phyloP scores from a whole-genome alignment of 2,797 vertebrate genomes.

The Brachyrhaphis roseni region DNA sequence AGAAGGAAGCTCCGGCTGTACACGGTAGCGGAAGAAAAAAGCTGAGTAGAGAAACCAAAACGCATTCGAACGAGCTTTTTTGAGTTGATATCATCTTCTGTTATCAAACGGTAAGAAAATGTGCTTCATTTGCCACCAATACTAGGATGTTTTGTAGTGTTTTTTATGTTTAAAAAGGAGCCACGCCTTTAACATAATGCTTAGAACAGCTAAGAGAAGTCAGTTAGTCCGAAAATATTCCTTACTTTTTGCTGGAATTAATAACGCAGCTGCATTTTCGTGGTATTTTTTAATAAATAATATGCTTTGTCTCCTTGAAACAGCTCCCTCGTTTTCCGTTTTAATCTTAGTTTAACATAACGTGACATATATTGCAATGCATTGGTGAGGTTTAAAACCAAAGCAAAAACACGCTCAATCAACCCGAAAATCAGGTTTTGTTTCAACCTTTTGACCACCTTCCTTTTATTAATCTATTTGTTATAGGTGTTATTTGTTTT shows the following conservation, averaged over 20 bases:
- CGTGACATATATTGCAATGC: constrained; percentile 11
- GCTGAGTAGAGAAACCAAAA: constrained; percentile 6
- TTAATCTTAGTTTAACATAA: background rate
- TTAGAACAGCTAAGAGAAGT: background rate
- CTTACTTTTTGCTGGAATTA: background rate
- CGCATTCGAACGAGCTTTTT: constrained; percentile 18
- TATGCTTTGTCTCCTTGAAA: background rate
- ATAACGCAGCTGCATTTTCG: background rate
- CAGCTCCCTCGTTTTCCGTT: constrained; percentile 3
- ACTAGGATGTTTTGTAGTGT: background rate
- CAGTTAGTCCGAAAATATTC: background rate
- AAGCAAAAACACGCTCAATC: background rate
- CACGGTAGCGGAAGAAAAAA: constrained; percentile 14
- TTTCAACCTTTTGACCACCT: background rate
- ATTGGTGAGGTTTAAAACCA: background rate
- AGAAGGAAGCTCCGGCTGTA: constrained; percentile 55
- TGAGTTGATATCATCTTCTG: constrained; percentile 40
- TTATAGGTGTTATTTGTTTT: constrained; percentile 57
- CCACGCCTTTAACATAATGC: constrained; percentile 52
- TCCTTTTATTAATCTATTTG: background rate
- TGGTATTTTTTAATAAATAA: background rate
- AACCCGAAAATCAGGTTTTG: too few relatives aligned
- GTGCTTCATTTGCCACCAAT: background rate
- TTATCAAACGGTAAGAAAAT: constrained; percentile 59
- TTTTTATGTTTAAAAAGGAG: constrained; percentile 23